Evolutionary conservation across 2,113 vertebrate species (phyloP).

Genomic region (Indri indri): DNA sequence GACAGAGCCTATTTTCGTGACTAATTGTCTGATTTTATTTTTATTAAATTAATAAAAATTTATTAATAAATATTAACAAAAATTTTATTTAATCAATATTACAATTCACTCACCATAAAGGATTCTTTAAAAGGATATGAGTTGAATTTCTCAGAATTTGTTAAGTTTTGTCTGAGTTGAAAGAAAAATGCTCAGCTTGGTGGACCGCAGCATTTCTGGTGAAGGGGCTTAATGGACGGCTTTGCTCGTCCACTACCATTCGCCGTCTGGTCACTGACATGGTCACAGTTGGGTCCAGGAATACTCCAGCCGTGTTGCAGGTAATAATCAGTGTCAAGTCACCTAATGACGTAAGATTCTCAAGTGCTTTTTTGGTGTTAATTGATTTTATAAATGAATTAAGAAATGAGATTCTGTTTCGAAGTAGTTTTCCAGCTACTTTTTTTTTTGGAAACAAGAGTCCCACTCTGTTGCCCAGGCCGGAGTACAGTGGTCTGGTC

Average conservation of each 20-base stretch:
- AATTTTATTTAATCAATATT: no score
- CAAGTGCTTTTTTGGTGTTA: not conserved
- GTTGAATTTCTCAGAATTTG: not conserved
- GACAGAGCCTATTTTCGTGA: not conserved
- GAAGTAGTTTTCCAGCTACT: not conserved
- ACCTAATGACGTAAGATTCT: not conserved
- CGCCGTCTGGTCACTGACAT: fast-evolving
- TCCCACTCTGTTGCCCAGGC: no score
- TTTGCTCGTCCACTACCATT: not conserved
- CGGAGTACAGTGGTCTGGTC: no score
- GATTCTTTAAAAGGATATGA: not conserved
- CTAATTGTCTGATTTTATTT: not conserved
- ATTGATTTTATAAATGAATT: not conserved
- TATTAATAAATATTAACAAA: no score
- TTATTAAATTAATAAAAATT: not conserved
- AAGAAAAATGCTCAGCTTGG: not conserved
- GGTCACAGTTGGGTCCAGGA: not conserved
- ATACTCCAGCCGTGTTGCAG: fast-evolving
- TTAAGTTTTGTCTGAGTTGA: not conserved
- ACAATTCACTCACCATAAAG: not conserved
- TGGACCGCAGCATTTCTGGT: no score
- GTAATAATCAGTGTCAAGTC: not conserved
- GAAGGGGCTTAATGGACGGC: fast-evolving
- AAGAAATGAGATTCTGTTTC: not conserved
- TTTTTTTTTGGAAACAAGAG: no score